Evolutionary conservation across 2,888 invertebrate genomes (phyloP).

Genomic region (Hydrotaea diabolus): DNA sequence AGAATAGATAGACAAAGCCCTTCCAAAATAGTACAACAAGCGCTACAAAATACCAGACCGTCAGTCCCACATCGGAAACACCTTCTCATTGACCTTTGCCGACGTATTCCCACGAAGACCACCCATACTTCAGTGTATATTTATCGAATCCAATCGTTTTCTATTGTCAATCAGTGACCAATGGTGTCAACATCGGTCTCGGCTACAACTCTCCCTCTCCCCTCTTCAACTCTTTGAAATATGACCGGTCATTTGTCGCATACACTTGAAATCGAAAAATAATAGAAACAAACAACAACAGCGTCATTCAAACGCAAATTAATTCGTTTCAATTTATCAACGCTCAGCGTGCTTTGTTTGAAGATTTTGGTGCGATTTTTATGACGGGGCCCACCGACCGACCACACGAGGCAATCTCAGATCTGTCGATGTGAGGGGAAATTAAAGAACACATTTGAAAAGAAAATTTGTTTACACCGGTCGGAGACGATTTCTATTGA

Average conservation of each 20-base stretch:
- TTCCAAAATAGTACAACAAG: too few species aligned
- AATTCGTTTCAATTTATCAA: slow-evolving; percentile 76
- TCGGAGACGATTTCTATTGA: too few species aligned
- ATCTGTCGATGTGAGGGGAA: neutral
- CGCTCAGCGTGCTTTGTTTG: slow-evolving; percentile 69
- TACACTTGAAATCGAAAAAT: neutral
- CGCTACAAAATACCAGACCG: too few species aligned
- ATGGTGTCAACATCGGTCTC: slow-evolving; percentile 57
- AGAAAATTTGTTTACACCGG: too few species aligned
- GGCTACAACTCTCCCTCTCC: slow-evolving; percentile 11
- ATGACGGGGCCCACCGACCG: neutral
- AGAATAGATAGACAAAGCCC: too few species aligned
- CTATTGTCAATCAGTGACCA: slow-evolving; percentile 50
- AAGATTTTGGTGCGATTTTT: neutral
- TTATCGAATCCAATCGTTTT: slow-evolving; percentile 30
- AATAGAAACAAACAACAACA: slow-evolving; percentile 34
- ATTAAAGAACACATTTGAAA: neutral
- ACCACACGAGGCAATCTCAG: slow-evolving; percentile 13
- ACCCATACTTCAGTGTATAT: slow-evolving; percentile 38
- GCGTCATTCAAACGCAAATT: slow-evolving; percentile 59
- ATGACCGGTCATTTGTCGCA: slow-evolving; percentile 17
- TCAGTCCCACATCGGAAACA: too few species aligned
- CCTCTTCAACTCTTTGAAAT: slow-evolving; percentile 24
- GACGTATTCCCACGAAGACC: slow-evolving; percentile 18
- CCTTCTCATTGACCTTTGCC: neutral